A percentile compares a stretch with the other conserved stretches of the same genome.
These are phyloP conservation scores for Pavo muticus DNA, from an alignment of 2,113 vertebrate species.

Conservation along the genomic window DNA sequence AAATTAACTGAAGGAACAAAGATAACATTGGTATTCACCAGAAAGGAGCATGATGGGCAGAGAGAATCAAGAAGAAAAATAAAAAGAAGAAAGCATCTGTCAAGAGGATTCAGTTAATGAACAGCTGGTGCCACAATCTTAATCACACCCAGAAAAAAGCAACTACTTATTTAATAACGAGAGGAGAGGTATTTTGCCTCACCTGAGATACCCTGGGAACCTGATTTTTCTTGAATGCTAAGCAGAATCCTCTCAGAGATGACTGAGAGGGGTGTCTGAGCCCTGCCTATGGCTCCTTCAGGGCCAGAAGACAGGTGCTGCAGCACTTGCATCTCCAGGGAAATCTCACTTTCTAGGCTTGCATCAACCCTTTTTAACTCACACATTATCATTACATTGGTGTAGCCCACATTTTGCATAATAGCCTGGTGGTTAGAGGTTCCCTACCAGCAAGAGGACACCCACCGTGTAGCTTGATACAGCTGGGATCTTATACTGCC, in stretches of 20 bases:
- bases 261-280: background rate
- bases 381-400: background rate
- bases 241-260: background rate
- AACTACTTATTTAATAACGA: background rate
- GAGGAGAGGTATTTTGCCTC: background rate
- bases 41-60: background rate
- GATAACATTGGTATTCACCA: background rate
- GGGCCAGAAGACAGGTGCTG: background rate
- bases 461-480: background rate
- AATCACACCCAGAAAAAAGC: background rate
- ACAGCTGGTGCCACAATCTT: background rate
- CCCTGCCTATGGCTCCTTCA: background rate
- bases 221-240: background rate
- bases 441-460: slow-evolving; percentile 13
- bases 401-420: background rate
- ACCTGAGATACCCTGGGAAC: background rate
- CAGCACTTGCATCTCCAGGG: fast-evolving
- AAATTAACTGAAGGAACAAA: background rate
- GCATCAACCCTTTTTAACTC: background rate
- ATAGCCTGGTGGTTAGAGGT: background rate
- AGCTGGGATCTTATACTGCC: background rate
- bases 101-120: background rate
- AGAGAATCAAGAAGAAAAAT: background rate
- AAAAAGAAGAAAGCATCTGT: background rate
- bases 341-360: background rate